Evolutionary conservation across 2,113 vertebrate species (phyloP), one percentile per base, ranked within the genome.

Genomic region (Psettodes erumei): DNA sequence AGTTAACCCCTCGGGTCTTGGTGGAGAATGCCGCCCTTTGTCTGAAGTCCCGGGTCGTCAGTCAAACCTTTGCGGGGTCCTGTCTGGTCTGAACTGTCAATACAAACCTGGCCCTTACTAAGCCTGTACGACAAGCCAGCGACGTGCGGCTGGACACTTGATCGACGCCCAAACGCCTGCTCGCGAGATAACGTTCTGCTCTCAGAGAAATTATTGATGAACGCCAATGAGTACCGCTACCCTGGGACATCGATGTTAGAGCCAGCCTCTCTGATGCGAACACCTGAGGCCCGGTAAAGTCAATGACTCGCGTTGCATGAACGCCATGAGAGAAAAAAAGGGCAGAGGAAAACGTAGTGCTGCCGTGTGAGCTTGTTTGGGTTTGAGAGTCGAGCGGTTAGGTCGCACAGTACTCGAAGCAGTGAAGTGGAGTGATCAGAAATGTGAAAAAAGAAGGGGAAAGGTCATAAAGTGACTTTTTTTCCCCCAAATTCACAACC

Each of bases 161-260:
- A 53, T 75, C 50, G 64, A 35, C 27, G 18, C 7, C 16, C 11
- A 10, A 25, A 67, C 21, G 56, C 38, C 43, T 60, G 32, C 13
- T 38, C 56, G 8, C 28, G 37, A 58, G 62, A 37, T 32, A 37
- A 75, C 51, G 38, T 37, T 65, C 13, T 61, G n/a, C 30, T 71
- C 55, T 54, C 5, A 4, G 12, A 37, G 35, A 47, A 70, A 68
- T 64, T 48, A 61, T 66, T 19, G 32, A 70, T 61, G 4, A 50
- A 33, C 16, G 51, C 4, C 4, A 35, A 77, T 64, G n/a, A n/a
- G 43, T 66, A 53, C 10, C n/a, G 18, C 30, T 77, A 42, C 21
- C 59, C 5, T 82, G 56, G 50, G 67, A 51, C 13, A 56, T 56
- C 28, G 8, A 43, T 45, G 59, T 54, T 1, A 25, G 35, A 54